Conservation (phyloP, 1,140 invertebrate species). For the Drosophila tsacasi region DNA sequence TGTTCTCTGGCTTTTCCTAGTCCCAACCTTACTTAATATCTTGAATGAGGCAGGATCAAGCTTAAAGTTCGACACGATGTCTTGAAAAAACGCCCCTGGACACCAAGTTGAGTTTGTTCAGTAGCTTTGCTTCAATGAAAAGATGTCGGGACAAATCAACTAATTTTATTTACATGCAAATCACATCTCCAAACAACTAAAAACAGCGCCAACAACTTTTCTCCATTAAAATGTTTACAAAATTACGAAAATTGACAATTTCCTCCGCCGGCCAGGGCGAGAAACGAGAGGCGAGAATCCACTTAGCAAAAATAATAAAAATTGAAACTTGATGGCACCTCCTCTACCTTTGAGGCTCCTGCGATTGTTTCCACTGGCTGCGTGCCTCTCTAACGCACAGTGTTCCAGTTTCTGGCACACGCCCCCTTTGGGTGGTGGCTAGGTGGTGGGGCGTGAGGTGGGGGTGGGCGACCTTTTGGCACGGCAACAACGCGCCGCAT, state of each 20-base stretch:
- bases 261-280: constrained; percentile 40
- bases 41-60: no score
- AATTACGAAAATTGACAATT: constrained; percentile 76
- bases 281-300: constrained; percentile 15
- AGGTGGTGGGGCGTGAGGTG: not conserved
- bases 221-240: constrained; percentile 71
- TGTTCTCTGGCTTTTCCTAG: not conserved
- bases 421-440: not conserved
- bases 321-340: constrained; percentile 16
- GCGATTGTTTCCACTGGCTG: constrained; percentile 22
- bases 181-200: constrained; percentile 60
- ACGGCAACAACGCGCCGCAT: constrained; percentile 67
- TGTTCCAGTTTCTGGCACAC: constrained; percentile 52
- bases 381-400: constrained; percentile 10
- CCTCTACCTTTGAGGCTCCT: constrained; percentile 10
- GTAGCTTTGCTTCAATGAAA: not conserved
- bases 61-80: not conserved
- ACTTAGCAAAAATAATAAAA: constrained; percentile 32
- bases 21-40: not conserved
- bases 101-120: not conserved
- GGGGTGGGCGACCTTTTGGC: constrained; percentile 42
- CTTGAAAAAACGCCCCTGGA: not conserved
- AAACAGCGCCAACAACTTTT: constrained; percentile 39
- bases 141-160: constrained; percentile 46
- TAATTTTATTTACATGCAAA: constrained; percentile 78